These are phyloP conservation scores for Lophius piscatorius DNA, from an alignment of 2,113 vertebrate species.

Conservation along the genomic window DNA sequence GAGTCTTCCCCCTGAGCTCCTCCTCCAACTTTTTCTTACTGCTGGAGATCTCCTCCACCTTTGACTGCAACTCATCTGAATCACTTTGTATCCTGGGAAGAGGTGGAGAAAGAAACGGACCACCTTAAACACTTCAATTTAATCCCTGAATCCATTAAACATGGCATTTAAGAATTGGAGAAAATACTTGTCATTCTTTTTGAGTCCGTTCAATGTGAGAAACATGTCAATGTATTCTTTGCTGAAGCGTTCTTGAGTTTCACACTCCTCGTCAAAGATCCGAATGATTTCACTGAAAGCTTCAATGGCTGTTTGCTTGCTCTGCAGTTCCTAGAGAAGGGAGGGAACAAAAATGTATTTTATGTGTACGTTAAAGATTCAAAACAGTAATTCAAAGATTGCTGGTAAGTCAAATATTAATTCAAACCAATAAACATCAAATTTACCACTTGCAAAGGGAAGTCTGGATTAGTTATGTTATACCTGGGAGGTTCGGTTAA, in stretches of 20 bases:
- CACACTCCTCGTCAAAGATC: constrained; percentile 98
- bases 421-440: neutral
- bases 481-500: constrained; percentile 95
- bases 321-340: constrained; percentile 88
- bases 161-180: neutral
- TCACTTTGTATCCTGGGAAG: constrained; percentile 88
- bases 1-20: constrained; percentile 91
- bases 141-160: no score
- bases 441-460: neutral
- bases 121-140: no score
- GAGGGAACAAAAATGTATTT: neutral
- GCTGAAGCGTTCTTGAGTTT: constrained; percentile 97
- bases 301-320: constrained; percentile 97
- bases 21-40: constrained; percentile 92
- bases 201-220: constrained; percentile 89
- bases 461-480: neutral
- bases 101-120: neutral
- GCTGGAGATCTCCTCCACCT: constrained; percentile 95
- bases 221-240: constrained; percentile 99
- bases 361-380: neutral
- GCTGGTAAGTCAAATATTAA: neutral
- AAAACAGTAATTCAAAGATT: neutral
- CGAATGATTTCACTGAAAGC: constrained; percentile 98
- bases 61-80: constrained; percentile 92
- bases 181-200: constrained; percentile 89